Percentiles rank a stretch among this genome's conserved stretches.
Conservation (phyloP, 2,888 invertebrate genomes). For the Eupeodes luniger region DNA sequence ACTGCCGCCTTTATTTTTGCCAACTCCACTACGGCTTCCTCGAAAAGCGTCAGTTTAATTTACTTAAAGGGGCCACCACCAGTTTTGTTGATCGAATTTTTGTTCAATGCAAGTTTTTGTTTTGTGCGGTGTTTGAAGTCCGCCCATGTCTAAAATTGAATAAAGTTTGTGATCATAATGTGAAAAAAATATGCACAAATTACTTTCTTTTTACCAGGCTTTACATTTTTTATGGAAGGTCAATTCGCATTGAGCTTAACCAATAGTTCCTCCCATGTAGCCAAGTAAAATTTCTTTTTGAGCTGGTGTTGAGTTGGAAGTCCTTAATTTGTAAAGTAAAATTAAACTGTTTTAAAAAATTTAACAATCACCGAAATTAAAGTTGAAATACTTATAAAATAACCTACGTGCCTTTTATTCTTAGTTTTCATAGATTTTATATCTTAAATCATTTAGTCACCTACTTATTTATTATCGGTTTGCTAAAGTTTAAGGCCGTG, state of each 20-base stretch:
- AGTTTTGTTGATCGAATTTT: not conserved
- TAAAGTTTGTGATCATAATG: not conserved
- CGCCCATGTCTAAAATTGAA: not conserved
- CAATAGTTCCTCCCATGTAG: not conserved
- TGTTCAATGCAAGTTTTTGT: not conserved
- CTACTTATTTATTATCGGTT: no score
- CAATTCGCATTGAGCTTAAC: not conserved
- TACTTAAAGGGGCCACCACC: no score
- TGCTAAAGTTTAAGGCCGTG: no score
- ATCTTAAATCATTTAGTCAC: no score
- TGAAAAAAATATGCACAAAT: no score
- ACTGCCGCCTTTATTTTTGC: constrained; percentile 3
- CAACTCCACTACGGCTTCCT: not conserved
- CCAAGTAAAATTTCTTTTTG: constrained; percentile 1
- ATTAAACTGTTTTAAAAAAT: no score
- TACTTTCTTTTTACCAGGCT: constrained; percentile 2
- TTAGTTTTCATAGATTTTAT: no score
- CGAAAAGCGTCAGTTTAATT: no score
- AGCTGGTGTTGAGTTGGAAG: not conserved
- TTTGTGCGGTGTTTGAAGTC: not conserved
- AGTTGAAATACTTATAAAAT: no score
- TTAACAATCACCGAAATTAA: no score
- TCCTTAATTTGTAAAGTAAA: not conserved
- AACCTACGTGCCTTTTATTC: no score
- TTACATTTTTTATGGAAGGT: not conserved